A percentile compares a stretch with the other conserved stretches of the same genome.
Conservation (phyloP, 2,113 vertebrate species). For the Geothlypis trichas region DNA sequence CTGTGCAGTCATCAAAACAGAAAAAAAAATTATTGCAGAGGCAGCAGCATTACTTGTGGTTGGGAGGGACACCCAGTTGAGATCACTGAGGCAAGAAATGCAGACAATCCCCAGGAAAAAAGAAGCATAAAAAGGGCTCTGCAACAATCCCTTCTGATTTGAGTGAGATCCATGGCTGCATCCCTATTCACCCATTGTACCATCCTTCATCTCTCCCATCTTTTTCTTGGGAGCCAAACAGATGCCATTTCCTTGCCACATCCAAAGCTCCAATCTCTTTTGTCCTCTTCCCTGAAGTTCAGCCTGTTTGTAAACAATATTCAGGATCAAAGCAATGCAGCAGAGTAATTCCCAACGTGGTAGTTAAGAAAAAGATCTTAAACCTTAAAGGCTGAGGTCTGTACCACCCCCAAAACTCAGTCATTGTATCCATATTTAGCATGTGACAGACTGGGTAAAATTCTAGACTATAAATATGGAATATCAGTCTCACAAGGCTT, state of each 20-base stretch:
- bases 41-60: not conserved
- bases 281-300: not conserved
- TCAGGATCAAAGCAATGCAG: not conserved
- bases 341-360: rapidly evolving
- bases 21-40: not conserved
- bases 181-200: not conserved
- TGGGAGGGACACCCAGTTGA: not conserved
- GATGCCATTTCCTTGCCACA: not conserved
- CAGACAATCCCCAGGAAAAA: not conserved
- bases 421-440: not conserved
- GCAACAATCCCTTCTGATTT: not conserved
- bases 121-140: not conserved
- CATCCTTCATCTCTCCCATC: not conserved
- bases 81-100: not conserved
- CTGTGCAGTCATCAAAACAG: not conserved
- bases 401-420: not conserved
- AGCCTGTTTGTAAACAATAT: not conserved
- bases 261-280: not conserved
- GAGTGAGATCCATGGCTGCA: not conserved
- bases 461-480: not conserved
- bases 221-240: not conserved
- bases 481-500: not conserved
- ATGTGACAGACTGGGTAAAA: not conserved
- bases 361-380: not conserved
- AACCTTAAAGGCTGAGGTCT: not conserved